Conservation (phyloP, 2,797 vertebrate genomes). For the Cynopterus sphinx region DNA sequence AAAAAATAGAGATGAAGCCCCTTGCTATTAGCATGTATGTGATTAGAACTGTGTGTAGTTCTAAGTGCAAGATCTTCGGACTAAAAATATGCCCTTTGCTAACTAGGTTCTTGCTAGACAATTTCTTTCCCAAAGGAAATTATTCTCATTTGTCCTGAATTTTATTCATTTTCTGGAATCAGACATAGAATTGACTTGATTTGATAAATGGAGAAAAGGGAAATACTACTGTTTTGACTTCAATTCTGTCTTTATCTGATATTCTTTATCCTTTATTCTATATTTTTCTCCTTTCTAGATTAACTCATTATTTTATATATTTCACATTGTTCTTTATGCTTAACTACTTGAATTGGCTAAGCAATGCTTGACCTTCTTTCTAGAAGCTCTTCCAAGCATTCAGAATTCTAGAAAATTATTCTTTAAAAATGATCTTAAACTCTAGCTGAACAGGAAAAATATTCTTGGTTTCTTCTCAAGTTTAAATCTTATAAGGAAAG, state of each 20-base stretch:
- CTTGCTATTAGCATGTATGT: not conserved
- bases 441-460: not conserved
- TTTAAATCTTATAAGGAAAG: not conserved
- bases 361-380: not conserved
- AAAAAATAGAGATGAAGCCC: conserved; percentile 25
- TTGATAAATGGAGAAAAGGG: not conserved
- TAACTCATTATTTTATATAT: not conserved
- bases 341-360: not conserved
- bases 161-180: conserved; percentile 24
- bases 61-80: not conserved
- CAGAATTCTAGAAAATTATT: not conserved
- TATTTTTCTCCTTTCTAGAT: not conserved
- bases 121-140: conserved; percentile 25
- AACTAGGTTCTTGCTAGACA: not conserved
- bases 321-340: not conserved
- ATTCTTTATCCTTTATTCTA: not conserved
- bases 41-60: not conserved
- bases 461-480: not conserved
- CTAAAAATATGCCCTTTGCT: conserved; percentile 1
- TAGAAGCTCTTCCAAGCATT: not conserved
- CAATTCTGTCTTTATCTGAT: not conserved
- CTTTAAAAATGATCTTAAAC: not conserved
- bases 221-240: conserved; percentile 7
- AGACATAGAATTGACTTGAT: not conserved
- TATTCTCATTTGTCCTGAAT: conserved; percentile 32